Conservation (phyloP, 2,888 invertebrate species). For the Erpobdella octoculata region DNA sequence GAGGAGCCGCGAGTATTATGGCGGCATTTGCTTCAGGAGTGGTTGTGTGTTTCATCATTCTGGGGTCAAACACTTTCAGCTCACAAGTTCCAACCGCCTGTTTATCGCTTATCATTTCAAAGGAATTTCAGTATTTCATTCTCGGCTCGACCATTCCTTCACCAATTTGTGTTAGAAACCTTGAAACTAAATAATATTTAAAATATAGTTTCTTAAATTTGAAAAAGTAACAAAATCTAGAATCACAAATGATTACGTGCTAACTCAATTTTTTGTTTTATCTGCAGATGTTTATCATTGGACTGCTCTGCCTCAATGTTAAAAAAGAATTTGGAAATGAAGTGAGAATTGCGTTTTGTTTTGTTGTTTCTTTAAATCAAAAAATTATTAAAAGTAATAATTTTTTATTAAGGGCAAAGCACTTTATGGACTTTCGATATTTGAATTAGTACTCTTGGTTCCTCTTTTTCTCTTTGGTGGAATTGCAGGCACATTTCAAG, state of each 20-base stretch:
- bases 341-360: background rate
- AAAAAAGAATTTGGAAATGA: background rate
- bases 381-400: no score
- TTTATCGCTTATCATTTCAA: no score
- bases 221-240: background rate
- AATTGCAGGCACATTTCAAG: background rate
- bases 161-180: background rate
- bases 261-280: background rate
- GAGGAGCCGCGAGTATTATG: background rate
- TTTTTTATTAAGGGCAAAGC: background rate
- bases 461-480: background rate
- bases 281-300: slow-evolving; percentile 8
- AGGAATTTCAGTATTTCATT: no score
- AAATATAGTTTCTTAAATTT: no score
- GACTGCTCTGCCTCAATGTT: background rate
- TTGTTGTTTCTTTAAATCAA: no score
- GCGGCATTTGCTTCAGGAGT: background rate
- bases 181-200: no score
- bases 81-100: no score
- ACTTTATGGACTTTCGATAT: background rate
- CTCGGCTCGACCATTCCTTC: no score
- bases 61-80: background rate
- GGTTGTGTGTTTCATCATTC: background rate
- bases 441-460: background rate
- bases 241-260: background rate